These are phyloP conservation scores for Pseudochirops cupreus DNA, from an alignment of 2,797 vertebrate species.

Conservation along the genomic window DNA sequence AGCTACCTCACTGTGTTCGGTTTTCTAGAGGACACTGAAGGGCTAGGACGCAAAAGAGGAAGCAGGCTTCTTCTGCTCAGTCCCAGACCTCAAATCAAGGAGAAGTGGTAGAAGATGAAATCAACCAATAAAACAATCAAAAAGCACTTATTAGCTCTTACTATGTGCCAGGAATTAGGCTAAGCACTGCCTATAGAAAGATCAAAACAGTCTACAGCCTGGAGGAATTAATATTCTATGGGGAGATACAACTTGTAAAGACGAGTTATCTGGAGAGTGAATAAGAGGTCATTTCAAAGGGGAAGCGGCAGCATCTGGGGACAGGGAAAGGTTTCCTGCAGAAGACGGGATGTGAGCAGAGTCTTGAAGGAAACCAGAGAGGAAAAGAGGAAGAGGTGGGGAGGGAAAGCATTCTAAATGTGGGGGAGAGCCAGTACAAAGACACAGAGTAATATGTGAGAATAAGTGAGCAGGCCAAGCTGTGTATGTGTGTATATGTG, in stretches of 20 bases:
- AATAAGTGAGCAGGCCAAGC: background rate
- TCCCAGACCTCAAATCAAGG: background rate
- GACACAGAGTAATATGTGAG: background rate
- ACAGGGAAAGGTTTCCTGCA: background rate
- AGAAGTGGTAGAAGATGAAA: background rate
- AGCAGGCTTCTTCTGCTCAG: background rate
- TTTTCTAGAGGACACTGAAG: background rate
- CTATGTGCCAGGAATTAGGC: background rate
- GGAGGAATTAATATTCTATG: background rate
- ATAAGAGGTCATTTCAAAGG: background rate
- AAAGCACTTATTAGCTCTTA: background rate
- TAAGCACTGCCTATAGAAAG: background rate
- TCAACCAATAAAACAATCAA: background rate
- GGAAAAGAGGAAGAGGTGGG: background rate
- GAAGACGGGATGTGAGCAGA: background rate
- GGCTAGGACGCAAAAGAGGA: background rate
- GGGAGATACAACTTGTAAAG: background rate
- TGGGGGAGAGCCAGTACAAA: background rate
- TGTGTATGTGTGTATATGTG: too few relatives aligned
- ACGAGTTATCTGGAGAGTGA: background rate
- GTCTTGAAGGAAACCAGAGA: background rate
- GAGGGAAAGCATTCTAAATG: background rate
- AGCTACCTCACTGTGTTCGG: background rate
- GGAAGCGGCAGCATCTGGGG: background rate
- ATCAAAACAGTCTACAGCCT: background rate